Conservation (phyloP, 2,113 vertebrate species). For the Noturus placidus region DNA sequence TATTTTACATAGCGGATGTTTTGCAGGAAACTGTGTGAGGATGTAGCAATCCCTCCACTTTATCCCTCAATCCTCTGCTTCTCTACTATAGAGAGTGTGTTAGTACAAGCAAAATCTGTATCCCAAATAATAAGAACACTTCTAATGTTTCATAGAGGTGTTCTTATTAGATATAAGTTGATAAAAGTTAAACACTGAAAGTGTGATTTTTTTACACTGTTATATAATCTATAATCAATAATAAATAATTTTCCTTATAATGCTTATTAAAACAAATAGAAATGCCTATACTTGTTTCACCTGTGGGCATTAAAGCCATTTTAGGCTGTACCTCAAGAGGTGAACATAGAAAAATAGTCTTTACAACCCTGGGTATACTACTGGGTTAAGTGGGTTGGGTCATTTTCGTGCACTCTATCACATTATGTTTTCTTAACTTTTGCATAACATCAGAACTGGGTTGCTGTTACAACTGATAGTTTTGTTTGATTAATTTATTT, state of each 20-base stretch:
- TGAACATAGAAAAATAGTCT: not conserved
- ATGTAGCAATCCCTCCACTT: slow-evolving; percentile 59
- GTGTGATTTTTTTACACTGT: not conserved
- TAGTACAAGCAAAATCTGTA: no score
- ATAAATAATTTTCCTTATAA: not conserved
- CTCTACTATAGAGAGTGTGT: not conserved
- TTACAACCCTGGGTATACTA: not conserved
- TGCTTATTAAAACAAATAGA: not conserved
- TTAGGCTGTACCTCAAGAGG: not conserved
- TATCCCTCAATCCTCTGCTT: not conserved
- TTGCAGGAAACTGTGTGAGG: slow-evolving; percentile 76
- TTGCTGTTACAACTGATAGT: not conserved
- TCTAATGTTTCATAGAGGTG: not conserved
- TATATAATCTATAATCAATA: not conserved
- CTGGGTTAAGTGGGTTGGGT: not conserved
- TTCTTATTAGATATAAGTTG: not conserved
- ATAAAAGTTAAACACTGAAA: not conserved
- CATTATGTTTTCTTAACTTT: not conserved
- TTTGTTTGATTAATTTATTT: no score
- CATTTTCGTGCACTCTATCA: not conserved
- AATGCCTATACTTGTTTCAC: not conserved
- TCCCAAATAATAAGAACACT: not conserved
- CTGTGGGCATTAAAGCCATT: not conserved
- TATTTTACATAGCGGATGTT: slow-evolving; percentile 80
- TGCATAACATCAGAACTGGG: not conserved